phyloP scores from a whole-genome alignment of 2,113 vertebrate genomes.

The Ophthalmotilapia sp. region DNA sequence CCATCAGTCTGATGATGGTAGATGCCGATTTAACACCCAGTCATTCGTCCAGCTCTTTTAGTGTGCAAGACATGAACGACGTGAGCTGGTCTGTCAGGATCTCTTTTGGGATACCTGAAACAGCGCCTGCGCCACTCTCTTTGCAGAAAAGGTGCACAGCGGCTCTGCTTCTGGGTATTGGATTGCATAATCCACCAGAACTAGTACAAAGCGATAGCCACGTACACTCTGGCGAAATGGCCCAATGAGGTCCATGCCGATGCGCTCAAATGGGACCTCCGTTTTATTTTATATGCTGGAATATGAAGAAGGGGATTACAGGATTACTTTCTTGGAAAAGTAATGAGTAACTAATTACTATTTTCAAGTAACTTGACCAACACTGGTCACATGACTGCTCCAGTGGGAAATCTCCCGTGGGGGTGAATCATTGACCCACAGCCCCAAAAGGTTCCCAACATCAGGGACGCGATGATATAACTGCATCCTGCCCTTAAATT shows the following conservation, averaged over 20 bases:
- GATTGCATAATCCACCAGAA: background rate
- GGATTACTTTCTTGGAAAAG: background rate
- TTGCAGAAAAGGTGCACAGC: background rate
- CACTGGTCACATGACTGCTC: background rate
- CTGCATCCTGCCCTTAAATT: background rate
- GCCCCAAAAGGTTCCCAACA: background rate
- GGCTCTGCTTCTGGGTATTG: background rate
- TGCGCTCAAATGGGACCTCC: background rate
- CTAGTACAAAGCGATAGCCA: background rate
- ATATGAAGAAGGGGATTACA: background rate
- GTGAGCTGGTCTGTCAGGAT: background rate
- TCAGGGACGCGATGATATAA: background rate
- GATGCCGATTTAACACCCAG: background rate
- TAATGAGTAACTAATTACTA: background rate
- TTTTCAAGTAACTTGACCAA: background rate
- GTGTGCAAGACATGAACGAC: background rate
- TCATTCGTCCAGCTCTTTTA: background rate
- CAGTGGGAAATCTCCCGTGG: background rate
- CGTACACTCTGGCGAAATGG: background rate
- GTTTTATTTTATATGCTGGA: background rate
- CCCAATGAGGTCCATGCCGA: background rate
- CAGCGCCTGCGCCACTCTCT: background rate
- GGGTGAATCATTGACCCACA: background rate
- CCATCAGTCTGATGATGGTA: background rate
- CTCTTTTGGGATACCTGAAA: background rate